Percentiles rank a stretch among this genome's conserved stretches.
Evolutionary conservation across 2,113 vertebrate species (phyloP).

Genomic region (rat (Rattus norvegicus)): DNA sequence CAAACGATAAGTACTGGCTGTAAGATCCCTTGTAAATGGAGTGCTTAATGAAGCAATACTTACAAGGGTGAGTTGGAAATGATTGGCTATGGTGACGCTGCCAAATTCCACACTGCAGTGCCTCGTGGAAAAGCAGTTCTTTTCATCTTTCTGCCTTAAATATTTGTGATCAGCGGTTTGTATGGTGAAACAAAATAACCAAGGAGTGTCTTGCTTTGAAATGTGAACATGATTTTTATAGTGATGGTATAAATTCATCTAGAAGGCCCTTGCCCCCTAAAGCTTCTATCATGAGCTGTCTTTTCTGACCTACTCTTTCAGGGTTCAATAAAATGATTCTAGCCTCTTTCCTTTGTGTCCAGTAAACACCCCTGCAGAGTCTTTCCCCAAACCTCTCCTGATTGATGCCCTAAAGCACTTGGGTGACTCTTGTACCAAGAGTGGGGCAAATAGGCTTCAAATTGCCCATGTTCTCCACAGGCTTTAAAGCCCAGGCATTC

Average conservation of each 20-base stretch:
- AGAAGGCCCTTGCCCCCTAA: not conserved
- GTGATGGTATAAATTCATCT: not conserved
- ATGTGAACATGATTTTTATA: constrained; percentile 20
- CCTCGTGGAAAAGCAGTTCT: not conserved
- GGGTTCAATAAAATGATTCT: not conserved
- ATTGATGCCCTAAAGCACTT: not conserved
- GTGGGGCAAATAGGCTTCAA: not conserved
- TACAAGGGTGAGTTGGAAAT: constrained; percentile 43
- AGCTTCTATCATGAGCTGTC: not conserved
- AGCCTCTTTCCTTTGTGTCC: not conserved
- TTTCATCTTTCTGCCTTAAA: constrained; percentile 45
- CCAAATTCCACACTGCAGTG: constrained; percentile 56
- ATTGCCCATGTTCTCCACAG: not conserved
- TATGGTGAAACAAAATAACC: not conserved
- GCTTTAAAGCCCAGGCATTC: not conserved
- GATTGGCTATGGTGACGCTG: constrained; percentile 59
- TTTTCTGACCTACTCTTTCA: not conserved
- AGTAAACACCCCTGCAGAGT: not conserved
- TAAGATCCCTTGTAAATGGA: constrained; percentile 56
- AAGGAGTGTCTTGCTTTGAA: constrained; percentile 51
- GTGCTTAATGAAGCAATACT: constrained; percentile 63
- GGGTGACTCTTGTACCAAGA: not conserved
- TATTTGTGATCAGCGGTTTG: constrained; percentile 23
- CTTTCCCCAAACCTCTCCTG: too few species aligned
- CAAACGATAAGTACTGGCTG: constrained; percentile 70